These are phyloP conservation scores for Fragum whitleyi DNA, from an alignment of 2,888 invertebrate species.

Conservation along the genomic window DNA sequence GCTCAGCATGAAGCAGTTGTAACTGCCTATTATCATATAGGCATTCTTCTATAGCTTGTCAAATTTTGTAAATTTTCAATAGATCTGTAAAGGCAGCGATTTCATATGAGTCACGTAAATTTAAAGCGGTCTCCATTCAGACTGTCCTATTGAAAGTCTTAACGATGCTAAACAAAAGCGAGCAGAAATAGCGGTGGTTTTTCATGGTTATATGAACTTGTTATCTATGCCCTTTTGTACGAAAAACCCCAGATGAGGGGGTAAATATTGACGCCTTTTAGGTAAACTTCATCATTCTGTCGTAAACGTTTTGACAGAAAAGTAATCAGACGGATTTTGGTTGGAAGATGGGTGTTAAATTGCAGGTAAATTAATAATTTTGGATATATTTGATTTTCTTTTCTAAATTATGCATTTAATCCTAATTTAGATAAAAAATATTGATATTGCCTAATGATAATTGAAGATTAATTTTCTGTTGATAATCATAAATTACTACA, in stretches of 20 bases:
- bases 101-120: too few species aligned
- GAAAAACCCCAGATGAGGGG: conserved; percentile 12
- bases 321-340: neutral
- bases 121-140: conserved; percentile 20
- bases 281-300: conserved; percentile 26
- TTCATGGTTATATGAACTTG: conserved; percentile 29
- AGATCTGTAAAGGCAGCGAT: too few species aligned
- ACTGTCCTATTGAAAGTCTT: conserved; percentile 20
- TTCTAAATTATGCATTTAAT: neutral
- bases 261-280: conserved; percentile 27
- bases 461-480: too few species aligned
- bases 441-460: too few species aligned
- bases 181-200: conserved; percentile 28
- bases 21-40: too few species aligned
- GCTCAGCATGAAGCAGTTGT: too few species aligned
- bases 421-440: too few species aligned
- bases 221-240: conserved; percentile 9
- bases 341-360: conserved; percentile 17
- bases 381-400: neutral
- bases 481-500: too few species aligned
- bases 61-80: too few species aligned
- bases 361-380: conserved; percentile 22
- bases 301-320: conserved; percentile 9
- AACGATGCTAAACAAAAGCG: conserved; percentile 24
- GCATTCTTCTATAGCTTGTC: too few species aligned